Evolutionary conservation across 2,888 invertebrate genomes (phyloP).

Genomic region (Melanophora roralis): DNA sequence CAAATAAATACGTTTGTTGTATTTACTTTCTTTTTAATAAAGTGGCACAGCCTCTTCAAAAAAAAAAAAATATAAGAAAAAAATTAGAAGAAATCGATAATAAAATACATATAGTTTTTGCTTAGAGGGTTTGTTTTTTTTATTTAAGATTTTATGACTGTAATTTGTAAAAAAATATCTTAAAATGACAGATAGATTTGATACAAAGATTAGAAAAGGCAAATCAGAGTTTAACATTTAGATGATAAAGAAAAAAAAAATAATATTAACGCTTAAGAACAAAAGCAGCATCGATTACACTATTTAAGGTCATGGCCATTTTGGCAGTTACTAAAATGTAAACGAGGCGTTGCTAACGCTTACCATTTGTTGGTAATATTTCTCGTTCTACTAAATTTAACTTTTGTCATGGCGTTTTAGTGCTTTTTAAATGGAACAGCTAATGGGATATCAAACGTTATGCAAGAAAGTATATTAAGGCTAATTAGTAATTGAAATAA

Average conservation of each 20-base stretch:
- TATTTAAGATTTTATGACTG: slow-evolving; percentile 10
- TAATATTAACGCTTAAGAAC: neutral
- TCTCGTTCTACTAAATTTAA: neutral
- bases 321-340: slow-evolving; percentile 35
- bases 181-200: slow-evolving; percentile 21
- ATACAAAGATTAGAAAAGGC: neutral
- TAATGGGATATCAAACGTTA: too few relatives aligned
- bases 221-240: too few relatives aligned
- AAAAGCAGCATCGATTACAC: slow-evolving; percentile 15
- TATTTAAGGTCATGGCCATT: slow-evolving; percentile 39
- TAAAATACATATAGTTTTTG: slow-evolving; percentile 41
- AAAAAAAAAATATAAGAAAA: neutral
- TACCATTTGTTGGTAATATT: neutral
- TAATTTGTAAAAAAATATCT: slow-evolving; percentile 21
- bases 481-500: too few relatives aligned
- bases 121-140: neutral
- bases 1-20: slow-evolving; percentile 14
- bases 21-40: too few relatives aligned
- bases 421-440: too few relatives aligned
- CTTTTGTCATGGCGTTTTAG: too few relatives aligned
- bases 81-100: slow-evolving; percentile 40
- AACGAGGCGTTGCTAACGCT: slow-evolving; percentile 8
- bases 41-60: neutral
- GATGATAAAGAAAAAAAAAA: slow-evolving; percentile 38
- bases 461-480: too few relatives aligned